These are phyloP conservation scores for Orestias chungarensis DNA, from an alignment of 2,797 vertebrate species.

Conservation along the genomic window DNA sequence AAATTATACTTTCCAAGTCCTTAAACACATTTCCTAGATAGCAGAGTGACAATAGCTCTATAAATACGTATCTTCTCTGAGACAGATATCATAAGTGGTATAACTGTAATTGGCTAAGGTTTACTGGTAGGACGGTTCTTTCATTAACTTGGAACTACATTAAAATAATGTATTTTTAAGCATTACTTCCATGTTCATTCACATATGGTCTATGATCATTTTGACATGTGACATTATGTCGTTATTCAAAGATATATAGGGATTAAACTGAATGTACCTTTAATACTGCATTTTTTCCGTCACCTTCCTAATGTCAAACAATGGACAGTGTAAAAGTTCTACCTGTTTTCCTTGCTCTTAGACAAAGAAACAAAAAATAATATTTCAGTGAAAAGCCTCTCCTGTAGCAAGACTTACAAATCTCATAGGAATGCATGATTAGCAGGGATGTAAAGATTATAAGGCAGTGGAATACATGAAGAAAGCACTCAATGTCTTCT, in stretches of 20 bases:
- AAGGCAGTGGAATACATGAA: conserved; percentile 16
- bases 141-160: too few relatives aligned
- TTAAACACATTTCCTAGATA: background rate
- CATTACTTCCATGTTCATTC: background rate
- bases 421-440: conserved; percentile 8
- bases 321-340: background rate
- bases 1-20: background rate
- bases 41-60: background rate
- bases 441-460: conserved; percentile 1
- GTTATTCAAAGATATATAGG: too few relatives aligned
- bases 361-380: conserved; percentile 23
- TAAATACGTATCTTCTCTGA: background rate
- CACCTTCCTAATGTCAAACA: background rate
- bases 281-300: background rate
- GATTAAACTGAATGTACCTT: too few relatives aligned
- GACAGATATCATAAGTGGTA: background rate
- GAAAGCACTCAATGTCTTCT: conserved; percentile 18
- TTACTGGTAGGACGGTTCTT: background rate
- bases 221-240: background rate
- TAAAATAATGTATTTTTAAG: too few relatives aligned
- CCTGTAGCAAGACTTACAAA: conserved; percentile 27
- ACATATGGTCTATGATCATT: background rate
- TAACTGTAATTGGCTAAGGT: background rate
- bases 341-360: background rate
- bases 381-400: conserved; percentile 25